phyloP scores from a whole-genome alignment of 2,113 vertebrate genomes.

The Colistium nudipinnis region DNA sequence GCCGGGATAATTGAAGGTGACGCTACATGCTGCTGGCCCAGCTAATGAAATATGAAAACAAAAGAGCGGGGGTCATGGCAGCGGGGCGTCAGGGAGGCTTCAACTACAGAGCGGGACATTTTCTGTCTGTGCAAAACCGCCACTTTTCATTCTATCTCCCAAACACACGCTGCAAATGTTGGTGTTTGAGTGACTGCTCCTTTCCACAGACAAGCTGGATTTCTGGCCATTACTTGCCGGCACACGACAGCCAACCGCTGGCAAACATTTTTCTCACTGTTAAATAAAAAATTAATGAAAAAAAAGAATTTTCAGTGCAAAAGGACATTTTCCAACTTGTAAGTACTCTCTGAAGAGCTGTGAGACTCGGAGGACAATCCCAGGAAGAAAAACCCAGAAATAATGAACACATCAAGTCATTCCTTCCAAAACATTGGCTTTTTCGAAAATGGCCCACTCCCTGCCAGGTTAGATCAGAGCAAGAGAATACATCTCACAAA shows the following conservation, averaged over 20 bases:
- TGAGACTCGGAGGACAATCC: no score
- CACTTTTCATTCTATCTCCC: not conserved
- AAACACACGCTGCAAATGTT: not conserved
- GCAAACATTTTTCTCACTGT: no score
- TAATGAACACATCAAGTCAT: not conserved
- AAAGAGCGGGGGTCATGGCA: slow-evolving; percentile 42
- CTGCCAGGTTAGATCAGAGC: not conserved
- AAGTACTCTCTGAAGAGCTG: no score
- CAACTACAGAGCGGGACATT: not conserved
- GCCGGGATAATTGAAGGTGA: slow-evolving; percentile 72
- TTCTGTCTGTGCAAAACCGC: not conserved
- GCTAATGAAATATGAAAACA: slow-evolving; percentile 75
- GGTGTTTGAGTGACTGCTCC: not conserved
- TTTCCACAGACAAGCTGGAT: no score
- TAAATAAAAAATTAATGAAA: no score
- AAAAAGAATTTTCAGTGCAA: no score
- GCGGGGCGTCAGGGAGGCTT: slow-evolving; percentile 8
- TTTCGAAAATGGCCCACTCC: not conserved
- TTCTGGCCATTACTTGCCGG: no score
- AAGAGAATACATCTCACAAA: not conserved
- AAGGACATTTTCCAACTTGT: no score
- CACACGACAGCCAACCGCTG: no score
- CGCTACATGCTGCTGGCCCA: slow-evolving; percentile 50
- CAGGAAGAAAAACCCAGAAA: no score
- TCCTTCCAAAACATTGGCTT: not conserved